Conservation (phyloP, 2,113 vertebrate species). For the Emydocephalus ijimae region DNA sequence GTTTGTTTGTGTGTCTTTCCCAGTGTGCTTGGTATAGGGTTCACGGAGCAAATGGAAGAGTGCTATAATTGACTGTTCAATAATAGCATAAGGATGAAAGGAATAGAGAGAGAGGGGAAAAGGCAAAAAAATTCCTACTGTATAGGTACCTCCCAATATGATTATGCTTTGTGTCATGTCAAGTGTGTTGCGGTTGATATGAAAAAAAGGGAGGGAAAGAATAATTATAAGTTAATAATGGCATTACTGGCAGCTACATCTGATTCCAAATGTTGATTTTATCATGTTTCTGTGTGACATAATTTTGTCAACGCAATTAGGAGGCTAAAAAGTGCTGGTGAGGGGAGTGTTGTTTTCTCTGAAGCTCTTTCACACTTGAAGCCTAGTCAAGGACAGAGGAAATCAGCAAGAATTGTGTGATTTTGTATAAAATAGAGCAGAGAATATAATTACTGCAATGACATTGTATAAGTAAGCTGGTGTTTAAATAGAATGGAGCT, state of each 20-base stretch:
- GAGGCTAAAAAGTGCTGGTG: neutral
- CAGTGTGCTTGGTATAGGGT: neutral
- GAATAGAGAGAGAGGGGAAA: neutral
- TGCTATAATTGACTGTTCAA: neutral
- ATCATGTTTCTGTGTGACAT: slow-evolving; percentile 8
- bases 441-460: slow-evolving; percentile 2
- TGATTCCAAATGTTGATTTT: slow-evolving; percentile 14
- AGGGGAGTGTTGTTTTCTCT: slow-evolving; percentile 1
- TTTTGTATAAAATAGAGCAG: neutral
- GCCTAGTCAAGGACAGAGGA: neutral
- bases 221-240: neutral
- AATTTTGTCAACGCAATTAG: slow-evolving; percentile 25
- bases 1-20: neutral
- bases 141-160: neutral
- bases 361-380: slow-evolving; percentile 13
- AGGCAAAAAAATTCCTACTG: neutral
- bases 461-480: neutral
- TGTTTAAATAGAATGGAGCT: neutral
- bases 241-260: neutral
- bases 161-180: neutral
- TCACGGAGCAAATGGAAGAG: neutral
- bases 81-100: neutral
- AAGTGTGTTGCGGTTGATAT: neutral
- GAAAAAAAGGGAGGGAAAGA: neutral
- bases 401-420: neutral